These are phyloP conservation scores for Holotrichia oblita DNA, from an alignment of 1,140 invertebrate genomes.

Conservation along the genomic window DNA sequence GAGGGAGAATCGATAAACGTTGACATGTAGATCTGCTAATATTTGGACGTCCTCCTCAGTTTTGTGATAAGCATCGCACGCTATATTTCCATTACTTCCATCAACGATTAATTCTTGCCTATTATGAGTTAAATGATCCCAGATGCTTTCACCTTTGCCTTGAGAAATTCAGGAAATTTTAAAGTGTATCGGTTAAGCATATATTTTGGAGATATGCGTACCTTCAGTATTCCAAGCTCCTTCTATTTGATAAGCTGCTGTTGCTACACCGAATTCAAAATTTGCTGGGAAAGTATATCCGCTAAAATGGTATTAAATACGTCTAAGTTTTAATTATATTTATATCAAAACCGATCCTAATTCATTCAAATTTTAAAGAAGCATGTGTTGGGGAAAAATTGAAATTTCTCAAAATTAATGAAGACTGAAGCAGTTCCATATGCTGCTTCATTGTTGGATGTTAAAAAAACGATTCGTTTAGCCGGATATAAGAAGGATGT, in stretches of 20 bases:
- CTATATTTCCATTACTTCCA: conserved; percentile 64
- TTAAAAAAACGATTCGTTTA: too few relatives aligned
- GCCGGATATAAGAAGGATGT: too few relatives aligned
- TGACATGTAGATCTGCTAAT: conserved; percentile 61
- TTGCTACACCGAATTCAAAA: conserved; percentile 21
- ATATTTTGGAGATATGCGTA: background rate
- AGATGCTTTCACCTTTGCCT: conserved; percentile 64
- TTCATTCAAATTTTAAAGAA: too few relatives aligned
- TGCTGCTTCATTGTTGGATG: too few relatives aligned
- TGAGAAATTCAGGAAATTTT: background rate
- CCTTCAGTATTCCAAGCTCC: background rate
- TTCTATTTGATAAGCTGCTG: conserved; percentile 25
- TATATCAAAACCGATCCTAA: too few relatives aligned
- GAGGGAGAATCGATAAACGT: conserved; percentile 67
- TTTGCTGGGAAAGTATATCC: background rate
- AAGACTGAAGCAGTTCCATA: too few relatives aligned
- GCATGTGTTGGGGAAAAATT: too few relatives aligned
- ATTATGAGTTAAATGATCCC: conserved; percentile 68
- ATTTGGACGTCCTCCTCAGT: conserved; percentile 65
- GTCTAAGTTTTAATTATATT: too few relatives aligned
- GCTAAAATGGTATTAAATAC: too few relatives aligned
- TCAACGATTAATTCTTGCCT: conserved; percentile 65
- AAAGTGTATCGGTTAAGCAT: background rate
- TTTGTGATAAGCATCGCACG: conserved; percentile 68
- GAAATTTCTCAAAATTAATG: too few relatives aligned